Evolutionary conservation across 2,113 vertebrate genomes (phyloP).

Genomic region (Oxygymnocypris stewartii): DNA sequence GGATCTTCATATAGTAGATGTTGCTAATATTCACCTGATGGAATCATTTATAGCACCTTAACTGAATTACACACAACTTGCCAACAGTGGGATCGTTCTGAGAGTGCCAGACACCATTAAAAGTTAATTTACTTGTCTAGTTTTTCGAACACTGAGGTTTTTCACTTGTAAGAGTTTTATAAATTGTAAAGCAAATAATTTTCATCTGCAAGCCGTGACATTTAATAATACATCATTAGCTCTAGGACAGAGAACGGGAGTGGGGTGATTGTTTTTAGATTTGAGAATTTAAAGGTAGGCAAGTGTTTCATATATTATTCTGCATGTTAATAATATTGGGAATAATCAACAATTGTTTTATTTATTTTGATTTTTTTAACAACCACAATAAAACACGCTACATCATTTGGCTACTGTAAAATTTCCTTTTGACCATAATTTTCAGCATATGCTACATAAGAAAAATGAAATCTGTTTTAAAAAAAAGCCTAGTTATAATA

Average conservation of each 20-base stretch:
- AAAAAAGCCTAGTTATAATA: background rate
- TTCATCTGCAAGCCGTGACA: background rate
- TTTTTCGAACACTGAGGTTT: background rate
- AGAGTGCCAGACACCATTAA: background rate
- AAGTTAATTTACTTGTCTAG: background rate
- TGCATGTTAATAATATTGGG: background rate
- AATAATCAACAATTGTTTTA: background rate
- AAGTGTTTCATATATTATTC: background rate
- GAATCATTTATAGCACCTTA: background rate
- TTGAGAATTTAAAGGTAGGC: background rate
- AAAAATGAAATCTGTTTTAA: background rate
- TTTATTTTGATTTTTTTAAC: background rate
- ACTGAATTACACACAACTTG: background rate
- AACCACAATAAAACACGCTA: conserved; percentile 61
- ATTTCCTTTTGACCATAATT: background rate
- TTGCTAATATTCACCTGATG: background rate
- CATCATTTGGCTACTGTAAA: conserved; percentile 68
- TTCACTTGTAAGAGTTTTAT: background rate
- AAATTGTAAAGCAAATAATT: background rate
- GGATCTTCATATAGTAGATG: background rate
- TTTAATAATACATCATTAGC: background rate
- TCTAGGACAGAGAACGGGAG: background rate
- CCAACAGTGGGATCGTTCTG: background rate
- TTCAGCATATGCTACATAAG: conserved; percentile 2
- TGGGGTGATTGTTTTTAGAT: conserved; percentile 1